Base-by-base conservation (phyloP, 2,888 invertebrate genomes). In the Oxyteleia sp. region DNA sequence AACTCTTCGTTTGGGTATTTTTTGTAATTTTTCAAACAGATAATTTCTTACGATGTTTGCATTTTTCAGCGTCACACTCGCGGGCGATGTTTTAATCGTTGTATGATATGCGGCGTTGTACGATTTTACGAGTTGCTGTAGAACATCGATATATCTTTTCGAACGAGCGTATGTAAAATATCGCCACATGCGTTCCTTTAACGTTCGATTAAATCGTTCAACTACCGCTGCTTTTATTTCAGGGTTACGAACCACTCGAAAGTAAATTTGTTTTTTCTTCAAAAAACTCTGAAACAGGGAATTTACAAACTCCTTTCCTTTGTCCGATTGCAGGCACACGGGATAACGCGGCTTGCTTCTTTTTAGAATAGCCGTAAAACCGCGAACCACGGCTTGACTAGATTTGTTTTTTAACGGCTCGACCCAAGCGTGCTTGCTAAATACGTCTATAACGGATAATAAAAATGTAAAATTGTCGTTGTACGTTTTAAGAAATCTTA, bases 171-270 rank as follows among this genome's bases (percentile, higher is more conserved):
- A 16, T 5, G 66, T 66, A 15, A 66, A 51, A 51, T 23, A 66
- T 0, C 51, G 13, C 49, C 49, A 66, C 15, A 66, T 43, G 4
- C 41, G n/a, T 10, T 51, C 64, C 20, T 64, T 64, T 0, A 64
- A 5, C 10, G 64, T 64, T 0, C 35, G 32, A 29, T 16, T 64
- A 5, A 66, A 38, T 11, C 66, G 0, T 7, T 66, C 66, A 11
- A 66, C 51, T 5, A 66, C 41, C 0, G 66, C 51, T 1, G 23
- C 35, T 15, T 66, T 66, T 1, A 66, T 38, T 2, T 51, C 26
- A 7, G 53, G 29, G n/a, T 23, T 68, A 10, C 68, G 53, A 3
- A 55, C 68, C 0, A 32, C 32, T 10, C 55, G 15, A 43, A 18
- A 53, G 0, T n/a, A 11, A 51, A 66, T 66, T 11, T 66, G 11